Evolutionary conservation across 2,888 invertebrate genomes (phyloP).

Genomic region (Hyposoter dolosus): DNA sequence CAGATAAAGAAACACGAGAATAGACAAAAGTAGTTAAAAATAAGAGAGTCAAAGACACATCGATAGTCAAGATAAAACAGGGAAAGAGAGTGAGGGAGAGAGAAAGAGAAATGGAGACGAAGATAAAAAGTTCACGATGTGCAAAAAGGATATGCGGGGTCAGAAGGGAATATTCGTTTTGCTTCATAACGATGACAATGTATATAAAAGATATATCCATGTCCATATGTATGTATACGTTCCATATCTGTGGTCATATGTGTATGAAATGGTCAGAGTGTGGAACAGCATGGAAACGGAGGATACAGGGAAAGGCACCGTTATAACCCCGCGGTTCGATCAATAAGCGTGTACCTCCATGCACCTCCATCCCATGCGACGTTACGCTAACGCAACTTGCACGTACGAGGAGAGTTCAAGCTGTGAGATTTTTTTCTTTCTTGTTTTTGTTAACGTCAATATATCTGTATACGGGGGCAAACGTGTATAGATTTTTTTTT

Average conservation of each 20-base stretch:
- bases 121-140: conserved; percentile 25
- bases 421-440: neutral
- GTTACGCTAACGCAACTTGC: conserved; percentile 68
- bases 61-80: neutral
- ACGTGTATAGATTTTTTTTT: neutral
- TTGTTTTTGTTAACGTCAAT: neutral
- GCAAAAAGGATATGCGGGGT: conserved; percentile 22
- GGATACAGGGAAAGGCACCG: conserved; percentile 57
- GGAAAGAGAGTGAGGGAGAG: neutral
- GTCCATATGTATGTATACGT: neutral
- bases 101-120: neutral
- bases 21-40: neutral
- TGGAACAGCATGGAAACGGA: conserved; percentile 40
- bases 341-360: conserved; percentile 73
- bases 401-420: conserved; percentile 22
- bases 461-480: neutral
- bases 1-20: neutral
- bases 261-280: conserved; percentile 12
- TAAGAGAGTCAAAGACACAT: neutral
- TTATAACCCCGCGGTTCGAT: conserved; percentile 74
- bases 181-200: conserved; percentile 15
- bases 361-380: conserved; percentile 71
- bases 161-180: conserved; percentile 23
- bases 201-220: conserved; percentile 5
- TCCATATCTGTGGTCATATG: neutral